phyloP scores from a whole-genome alignment of 2,888 invertebrate species.

The Chouioia cunea region DNA sequence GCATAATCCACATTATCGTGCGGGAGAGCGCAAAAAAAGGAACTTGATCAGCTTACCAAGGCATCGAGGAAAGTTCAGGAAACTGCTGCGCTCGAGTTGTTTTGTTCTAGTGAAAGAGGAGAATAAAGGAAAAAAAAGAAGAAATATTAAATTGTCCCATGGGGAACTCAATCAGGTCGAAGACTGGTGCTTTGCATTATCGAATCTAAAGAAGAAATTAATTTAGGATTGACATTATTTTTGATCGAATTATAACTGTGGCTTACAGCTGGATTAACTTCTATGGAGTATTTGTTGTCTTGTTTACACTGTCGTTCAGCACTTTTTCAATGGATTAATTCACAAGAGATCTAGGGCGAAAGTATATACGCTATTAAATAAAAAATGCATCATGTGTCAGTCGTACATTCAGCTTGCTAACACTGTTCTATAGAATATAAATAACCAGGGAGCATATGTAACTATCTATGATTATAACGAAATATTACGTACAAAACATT shows the following conservation, averaged over 20 bases:
- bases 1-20: conserved; percentile 46
- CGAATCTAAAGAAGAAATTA: conserved; percentile 15
- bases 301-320: no score
- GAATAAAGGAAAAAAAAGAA: background rate
- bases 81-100: conserved; percentile 35
- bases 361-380: no score
- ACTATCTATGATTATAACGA: no score
- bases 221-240: conserved; percentile 16
- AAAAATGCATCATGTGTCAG: no score
- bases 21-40: conserved; percentile 15
- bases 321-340: no score
- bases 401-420: no score
- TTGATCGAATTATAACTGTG: conserved; percentile 24
- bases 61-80: conserved; percentile 32
- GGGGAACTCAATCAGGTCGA: background rate
- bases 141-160: background rate
- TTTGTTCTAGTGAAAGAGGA: background rate
- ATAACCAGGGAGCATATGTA: no score
- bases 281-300: background rate
- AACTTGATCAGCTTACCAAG: conserved; percentile 43
- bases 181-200: conserved; percentile 36
- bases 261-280: conserved; percentile 11
- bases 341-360: no score
- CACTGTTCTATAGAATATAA: no score
- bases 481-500: no score